Evolutionary conservation across 2,113 vertebrate genomes (phyloP).

Genomic region (Zosterops pallidus): DNA sequence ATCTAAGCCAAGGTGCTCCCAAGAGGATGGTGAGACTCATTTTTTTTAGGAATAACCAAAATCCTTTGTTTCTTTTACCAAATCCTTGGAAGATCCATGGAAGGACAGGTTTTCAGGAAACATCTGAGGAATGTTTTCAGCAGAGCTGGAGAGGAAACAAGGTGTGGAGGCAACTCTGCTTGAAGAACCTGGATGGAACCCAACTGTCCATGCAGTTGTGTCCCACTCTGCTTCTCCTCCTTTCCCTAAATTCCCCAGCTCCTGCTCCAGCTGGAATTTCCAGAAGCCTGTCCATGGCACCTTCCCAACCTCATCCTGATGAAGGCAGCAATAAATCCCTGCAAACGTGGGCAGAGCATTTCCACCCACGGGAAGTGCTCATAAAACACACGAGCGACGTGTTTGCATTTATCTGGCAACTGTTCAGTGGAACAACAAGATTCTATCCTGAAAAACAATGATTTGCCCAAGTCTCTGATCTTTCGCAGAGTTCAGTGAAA

Average conservation of each 20-base stretch:
- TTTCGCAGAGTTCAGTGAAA: background rate
- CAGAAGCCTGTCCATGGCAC: background rate
- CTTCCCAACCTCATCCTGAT: background rate
- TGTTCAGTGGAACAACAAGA: background rate
- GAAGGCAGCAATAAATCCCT: background rate
- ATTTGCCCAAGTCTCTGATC: background rate
- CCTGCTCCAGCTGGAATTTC: background rate
- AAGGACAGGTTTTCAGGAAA: background rate
- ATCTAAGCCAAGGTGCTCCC: background rate
- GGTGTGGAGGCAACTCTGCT: background rate
- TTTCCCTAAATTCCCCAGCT: background rate
- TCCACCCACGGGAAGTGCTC: background rate
- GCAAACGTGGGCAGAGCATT: background rate
- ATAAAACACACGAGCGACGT: rapidly evolving
- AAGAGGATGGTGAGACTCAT: background rate
- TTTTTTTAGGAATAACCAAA: background rate
- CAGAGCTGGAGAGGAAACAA: background rate
- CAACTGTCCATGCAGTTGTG: rapidly evolving
- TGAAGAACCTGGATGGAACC: background rate
- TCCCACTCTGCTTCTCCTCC: background rate
- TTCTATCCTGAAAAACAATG: background rate
- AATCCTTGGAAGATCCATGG: background rate
- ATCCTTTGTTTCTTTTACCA: background rate
- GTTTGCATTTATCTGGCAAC: background rate
- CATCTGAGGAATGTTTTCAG: background rate